Conservation (phyloP, 2,113 vertebrate genomes). For the Heterochromis multidens region DNA sequence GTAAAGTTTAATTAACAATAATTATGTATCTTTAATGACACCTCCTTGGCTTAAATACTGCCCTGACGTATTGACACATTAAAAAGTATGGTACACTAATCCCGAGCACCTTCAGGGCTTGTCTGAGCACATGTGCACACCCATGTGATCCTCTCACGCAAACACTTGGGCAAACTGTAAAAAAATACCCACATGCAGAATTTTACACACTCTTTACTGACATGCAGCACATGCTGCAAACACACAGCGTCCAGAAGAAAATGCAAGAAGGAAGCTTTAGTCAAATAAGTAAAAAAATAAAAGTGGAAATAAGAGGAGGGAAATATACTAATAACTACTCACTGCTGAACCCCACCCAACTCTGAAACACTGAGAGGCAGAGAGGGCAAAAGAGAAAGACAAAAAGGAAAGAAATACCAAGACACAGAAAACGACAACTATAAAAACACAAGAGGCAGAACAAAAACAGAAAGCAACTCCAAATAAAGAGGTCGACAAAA, state of each 20-base stretch:
- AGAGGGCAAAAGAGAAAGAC: constrained; percentile 1
- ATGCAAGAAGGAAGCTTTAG: not conserved
- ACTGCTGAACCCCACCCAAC: constrained; percentile 61
- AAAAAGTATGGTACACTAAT: not conserved
- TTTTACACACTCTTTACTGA: not conserved
- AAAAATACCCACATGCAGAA: constrained; percentile 1
- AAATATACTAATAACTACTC: constrained; percentile 39
- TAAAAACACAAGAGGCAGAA: constrained; percentile 40
- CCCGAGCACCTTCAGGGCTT: not conserved
- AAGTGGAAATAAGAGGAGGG: not conserved
- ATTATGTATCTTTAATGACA: not conserved
- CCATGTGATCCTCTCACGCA: not conserved
- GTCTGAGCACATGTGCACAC: constrained; percentile 1
- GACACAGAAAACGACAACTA: constrained; percentile 35
- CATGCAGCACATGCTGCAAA: not conserved
- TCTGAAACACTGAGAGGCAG: constrained; percentile 35
- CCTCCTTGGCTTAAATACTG: not conserved
- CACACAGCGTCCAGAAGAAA: not conserved
- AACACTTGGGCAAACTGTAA: constrained; percentile 10
- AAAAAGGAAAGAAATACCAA: constrained; percentile 24
- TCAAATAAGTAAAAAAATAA: constrained; percentile 3
- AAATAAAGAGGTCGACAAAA: constrained; percentile 16
- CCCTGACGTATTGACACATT: not conserved
- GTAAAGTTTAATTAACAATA: not conserved
- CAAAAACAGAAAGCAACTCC: constrained; percentile 8